A percentile compares a stretch with the other conserved stretches of the same genome.
Conservation (phyloP, 2,797 vertebrate genomes). For the Eleutherodactylus coqui region DNA sequence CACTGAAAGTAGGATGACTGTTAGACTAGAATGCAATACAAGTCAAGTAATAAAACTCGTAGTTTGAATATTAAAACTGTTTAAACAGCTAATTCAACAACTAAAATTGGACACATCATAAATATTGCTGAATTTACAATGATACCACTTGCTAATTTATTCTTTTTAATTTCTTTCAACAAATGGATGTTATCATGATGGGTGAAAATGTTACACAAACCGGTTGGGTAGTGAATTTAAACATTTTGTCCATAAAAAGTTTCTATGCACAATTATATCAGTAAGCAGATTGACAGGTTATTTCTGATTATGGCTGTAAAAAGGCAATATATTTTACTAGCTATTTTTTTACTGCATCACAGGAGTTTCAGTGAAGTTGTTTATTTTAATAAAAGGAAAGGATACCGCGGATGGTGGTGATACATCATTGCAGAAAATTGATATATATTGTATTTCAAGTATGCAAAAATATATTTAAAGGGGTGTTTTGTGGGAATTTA, state of each 20-base stretch:
- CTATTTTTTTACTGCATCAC: too few species aligned
- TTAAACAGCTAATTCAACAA: background rate
- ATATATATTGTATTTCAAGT: too few species aligned
- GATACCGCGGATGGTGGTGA: too few species aligned
- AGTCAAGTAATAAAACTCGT: background rate
- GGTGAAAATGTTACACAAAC: background rate
- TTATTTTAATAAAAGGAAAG: too few species aligned
- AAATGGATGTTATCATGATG: background rate
- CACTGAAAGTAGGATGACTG: too few species aligned
- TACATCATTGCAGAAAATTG: too few species aligned
- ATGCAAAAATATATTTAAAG: too few species aligned
- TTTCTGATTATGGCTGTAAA: background rate
- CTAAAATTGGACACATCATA: background rate
- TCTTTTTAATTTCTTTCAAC: background rate
- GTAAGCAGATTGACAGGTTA: background rate
- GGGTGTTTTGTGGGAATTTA: too few species aligned
- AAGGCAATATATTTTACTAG: background rate
- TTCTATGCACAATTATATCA: background rate
- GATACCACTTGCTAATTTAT: background rate
- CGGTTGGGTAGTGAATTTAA: background rate
- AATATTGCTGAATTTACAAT: background rate
- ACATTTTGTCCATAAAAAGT: background rate
- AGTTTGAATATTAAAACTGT: background rate
- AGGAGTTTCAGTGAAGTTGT: too few species aligned
- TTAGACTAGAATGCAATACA: background rate